Percentiles rank a stretch among this genome's conserved stretches.
These are phyloP conservation scores for Xestia rhomboidea DNA, from an alignment of 2,888 invertebrate species.

Conservation along the genomic window DNA sequence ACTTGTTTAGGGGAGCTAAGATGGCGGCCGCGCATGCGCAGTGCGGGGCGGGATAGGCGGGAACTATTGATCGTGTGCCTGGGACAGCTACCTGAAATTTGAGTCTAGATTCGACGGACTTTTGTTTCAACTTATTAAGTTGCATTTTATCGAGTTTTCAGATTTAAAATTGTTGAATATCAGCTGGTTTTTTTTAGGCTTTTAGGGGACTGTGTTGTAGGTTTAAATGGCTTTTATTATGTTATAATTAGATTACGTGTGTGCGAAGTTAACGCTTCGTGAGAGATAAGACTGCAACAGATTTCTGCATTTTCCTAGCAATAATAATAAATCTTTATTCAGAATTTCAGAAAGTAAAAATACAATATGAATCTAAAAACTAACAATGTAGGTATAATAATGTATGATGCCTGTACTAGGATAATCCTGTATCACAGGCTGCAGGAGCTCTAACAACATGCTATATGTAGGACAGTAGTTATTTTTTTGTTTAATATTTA, in stretches of 20 bases:
- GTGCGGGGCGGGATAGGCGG: conserved; percentile 70
- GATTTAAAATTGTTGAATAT: not conserved
- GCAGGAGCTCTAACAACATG: too few relatives aligned
- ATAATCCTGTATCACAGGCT: too few relatives aligned
- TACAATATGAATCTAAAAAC: too few relatives aligned
- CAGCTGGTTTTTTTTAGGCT: not conserved
- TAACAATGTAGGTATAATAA: too few relatives aligned
- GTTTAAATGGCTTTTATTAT: conserved; percentile 3
- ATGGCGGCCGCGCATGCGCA: conserved; percentile 78
- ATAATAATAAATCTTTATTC: too few relatives aligned
- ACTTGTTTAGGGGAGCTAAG: conserved; percentile 64
- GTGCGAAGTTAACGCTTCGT: not conserved
- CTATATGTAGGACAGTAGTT: too few relatives aligned
- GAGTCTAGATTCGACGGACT: conserved; percentile 51
- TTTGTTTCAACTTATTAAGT: conserved; percentile 25
- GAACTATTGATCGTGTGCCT: conserved; percentile 82
- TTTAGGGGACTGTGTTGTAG: not conserved
- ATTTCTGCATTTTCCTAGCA: not conserved
- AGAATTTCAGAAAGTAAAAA: too few relatives aligned
- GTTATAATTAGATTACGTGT: conserved; percentile 1
- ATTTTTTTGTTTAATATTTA: too few relatives aligned
- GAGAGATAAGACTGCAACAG: too few relatives aligned
- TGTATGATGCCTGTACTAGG: too few relatives aligned
- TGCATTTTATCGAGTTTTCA: not conserved
- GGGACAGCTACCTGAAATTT: conserved; percentile 69